Conservation (phyloP, 2,888 invertebrate genomes). For the Margaritifera margaritifera region DNA sequence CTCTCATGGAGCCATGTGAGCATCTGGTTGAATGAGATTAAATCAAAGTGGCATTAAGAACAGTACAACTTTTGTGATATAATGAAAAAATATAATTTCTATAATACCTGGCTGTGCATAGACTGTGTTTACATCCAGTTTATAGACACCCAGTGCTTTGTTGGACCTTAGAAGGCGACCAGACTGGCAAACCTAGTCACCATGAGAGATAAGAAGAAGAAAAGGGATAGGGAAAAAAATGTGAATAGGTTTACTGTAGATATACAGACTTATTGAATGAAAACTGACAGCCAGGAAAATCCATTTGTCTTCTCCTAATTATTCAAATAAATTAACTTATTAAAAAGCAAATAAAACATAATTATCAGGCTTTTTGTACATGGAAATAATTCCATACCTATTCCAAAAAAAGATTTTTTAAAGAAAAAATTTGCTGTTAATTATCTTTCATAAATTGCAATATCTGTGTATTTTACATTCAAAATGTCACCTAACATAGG, state of each 20-base stretch:
- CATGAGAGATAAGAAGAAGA: conserved; percentile 15
- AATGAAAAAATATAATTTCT: not conserved
- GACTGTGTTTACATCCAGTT: conserved; percentile 81
- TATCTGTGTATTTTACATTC: not conserved
- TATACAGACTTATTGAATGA: not conserved
- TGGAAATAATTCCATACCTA: too few relatives aligned
- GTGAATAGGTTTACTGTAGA: not conserved
- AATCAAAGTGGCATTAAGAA: too few relatives aligned
- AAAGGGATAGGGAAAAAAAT: conserved; percentile 4
- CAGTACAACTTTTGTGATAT: too few relatives aligned
- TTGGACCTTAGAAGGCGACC: conserved; percentile 75
- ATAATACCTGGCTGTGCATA: conserved; percentile 80
- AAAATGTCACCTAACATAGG: too few relatives aligned
- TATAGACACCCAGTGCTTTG: conserved; percentile 81
- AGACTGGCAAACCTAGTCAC: conserved; percentile 61
- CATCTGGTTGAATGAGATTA: not conserved
- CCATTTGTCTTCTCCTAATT: not conserved
- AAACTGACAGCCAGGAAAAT: not conserved
- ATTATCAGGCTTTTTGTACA: too few relatives aligned
- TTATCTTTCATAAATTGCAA: too few relatives aligned
- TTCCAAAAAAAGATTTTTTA: too few relatives aligned
- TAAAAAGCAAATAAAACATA: too few relatives aligned
- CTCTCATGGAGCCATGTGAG: not conserved
- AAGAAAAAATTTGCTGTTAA: too few relatives aligned
- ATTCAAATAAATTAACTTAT: too few relatives aligned